Evolutionary conservation across 1,140 invertebrate species (phyloP), one percentile per base, ranked within the genome.

Genomic region (Drosophila equinoxialis): DNA sequence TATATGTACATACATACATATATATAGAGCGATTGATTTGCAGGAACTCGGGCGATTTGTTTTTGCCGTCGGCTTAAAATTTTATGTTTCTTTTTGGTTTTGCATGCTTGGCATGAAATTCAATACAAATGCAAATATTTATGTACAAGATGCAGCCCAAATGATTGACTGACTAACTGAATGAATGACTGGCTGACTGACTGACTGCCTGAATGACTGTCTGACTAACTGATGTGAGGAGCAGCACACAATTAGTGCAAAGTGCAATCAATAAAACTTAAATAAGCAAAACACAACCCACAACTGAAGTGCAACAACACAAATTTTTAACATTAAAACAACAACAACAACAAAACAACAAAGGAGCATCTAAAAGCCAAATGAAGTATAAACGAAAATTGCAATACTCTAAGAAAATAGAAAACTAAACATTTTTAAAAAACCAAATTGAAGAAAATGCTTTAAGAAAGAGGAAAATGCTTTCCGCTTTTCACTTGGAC

Each of bases 31-130:
- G 26, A 64, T 64, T 64, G 62, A 64, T 64, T 64, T 51, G 45
- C 45, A 51, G 17, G 17, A 51, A 51, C 45, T 51, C 45, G 14
- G 8, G 11, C 10, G 6, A 30, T 59, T 70, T 76, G 8, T 10
- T 71, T 77, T 74, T 86, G 77, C 83, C 83, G 83, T 77, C 83
- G 83, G 83, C 65, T 71, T 72, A 69, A 30, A 20, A 35, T 30
- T 65, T 58, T 37, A 3, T 37, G 10, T 8, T 37, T 5, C 14
- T 7, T 11, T 61, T 70, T 30, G 30, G 30, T 74, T 74, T 70
- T 63, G 62, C 39, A 70, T 70, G 74, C 74, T 71, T 78, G 33
- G 72, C 72, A 71, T 78, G 72, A 78, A 78, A 77, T 74, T 74
- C 59, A 77, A 78, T 74, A 67, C 76, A 65, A 78, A 78, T 65